Evolutionary conservation across 2,888 invertebrate species (phyloP).

Genomic region (Epinotia nisella): DNA sequence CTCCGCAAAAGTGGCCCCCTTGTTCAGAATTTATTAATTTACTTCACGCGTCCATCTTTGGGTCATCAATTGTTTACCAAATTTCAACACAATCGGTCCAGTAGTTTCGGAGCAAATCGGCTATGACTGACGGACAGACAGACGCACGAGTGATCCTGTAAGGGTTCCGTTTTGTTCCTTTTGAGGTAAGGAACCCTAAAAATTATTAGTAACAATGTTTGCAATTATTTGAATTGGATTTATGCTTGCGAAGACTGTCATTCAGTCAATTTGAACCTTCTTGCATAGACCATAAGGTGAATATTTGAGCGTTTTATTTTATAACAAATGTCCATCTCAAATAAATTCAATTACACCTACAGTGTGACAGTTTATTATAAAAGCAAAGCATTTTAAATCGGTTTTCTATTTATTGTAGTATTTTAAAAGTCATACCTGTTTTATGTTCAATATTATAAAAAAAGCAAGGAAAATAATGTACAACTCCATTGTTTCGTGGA

Average conservation of each 20-base stretch:
- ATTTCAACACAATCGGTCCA: too few species aligned
- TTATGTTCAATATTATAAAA: conserved; percentile 2
- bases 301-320: background rate
- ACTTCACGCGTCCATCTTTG: too few species aligned
- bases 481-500: background rate
- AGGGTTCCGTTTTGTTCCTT: too few species aligned
- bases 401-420: background rate
- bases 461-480: background rate
- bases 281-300: background rate
- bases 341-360: background rate
- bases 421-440: background rate
- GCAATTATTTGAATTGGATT: background rate
- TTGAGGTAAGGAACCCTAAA: too few species aligned
- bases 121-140: too few species aligned
- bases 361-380: background rate
- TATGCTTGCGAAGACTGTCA: background rate
- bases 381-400: background rate
- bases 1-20: too few species aligned
- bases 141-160: too few species aligned
- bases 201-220: background rate
- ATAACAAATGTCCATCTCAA: background rate
- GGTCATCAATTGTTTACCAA: too few species aligned
- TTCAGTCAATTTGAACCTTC: background rate
- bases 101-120: too few species aligned
- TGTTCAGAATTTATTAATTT: too few species aligned